Conservation (phyloP, 2,113 vertebrate species). For the Gymnarchus niloticus region DNA sequence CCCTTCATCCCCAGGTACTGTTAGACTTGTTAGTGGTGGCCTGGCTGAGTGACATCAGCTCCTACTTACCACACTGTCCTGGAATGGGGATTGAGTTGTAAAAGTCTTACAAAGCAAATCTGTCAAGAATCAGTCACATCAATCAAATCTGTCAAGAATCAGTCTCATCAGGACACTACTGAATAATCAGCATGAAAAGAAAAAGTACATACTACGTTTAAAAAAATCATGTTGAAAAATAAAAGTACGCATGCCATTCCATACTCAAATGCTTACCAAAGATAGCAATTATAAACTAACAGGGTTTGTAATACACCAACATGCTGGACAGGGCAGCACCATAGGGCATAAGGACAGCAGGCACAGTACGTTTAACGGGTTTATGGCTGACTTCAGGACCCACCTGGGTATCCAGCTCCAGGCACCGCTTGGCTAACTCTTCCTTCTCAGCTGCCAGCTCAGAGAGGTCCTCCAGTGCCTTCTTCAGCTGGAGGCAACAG, state of each 20-base stretch:
- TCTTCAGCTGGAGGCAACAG: conserved; percentile 70
- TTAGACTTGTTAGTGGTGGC: conserved; percentile 45
- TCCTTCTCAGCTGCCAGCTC: conserved; percentile 80
- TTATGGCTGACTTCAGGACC: background rate
- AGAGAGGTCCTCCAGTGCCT: conserved; percentile 74
- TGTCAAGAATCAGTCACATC: conserved; percentile 76
- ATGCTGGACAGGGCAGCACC: background rate
- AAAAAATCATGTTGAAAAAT: background rate
- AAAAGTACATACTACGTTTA: background rate
- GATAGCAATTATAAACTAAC: background rate
- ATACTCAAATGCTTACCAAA: background rate
- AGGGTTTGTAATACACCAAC: background rate
- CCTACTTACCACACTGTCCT: conserved; percentile 8
- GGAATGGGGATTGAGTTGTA: conserved; percentile 26
- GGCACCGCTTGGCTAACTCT: conserved; percentile 81
- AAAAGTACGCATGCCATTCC: background rate
- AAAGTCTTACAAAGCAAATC: conserved; percentile 69
- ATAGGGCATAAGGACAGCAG: no score
- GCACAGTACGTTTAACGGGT: background rate
- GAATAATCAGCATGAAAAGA: background rate
- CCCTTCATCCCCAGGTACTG: background rate
- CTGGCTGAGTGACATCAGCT: conserved; percentile 41
- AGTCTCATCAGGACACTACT: background rate
- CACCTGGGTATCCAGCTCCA: conserved; percentile 91
- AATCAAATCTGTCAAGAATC: conserved; percentile 49